phyloP scores from a whole-genome alignment of 2,113 vertebrate species.

The Dasypus novemcinctus region DNA sequence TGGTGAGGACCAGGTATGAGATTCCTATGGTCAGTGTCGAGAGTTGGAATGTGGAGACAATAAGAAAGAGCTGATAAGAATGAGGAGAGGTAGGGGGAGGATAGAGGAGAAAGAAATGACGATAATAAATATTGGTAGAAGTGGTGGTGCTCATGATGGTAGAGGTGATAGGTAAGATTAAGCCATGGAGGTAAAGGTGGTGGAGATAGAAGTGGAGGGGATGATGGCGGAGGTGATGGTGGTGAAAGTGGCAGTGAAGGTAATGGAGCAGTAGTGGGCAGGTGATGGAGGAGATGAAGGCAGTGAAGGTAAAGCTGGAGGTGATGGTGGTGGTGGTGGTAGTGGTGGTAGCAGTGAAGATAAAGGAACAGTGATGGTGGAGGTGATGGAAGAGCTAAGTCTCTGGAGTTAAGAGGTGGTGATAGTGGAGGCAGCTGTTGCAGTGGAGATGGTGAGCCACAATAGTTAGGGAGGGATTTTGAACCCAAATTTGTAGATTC shows the following conservation, averaged over 20 bases:
- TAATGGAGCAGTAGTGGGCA: too few relatives aligned
- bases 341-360: background rate
- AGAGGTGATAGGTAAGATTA: rapidly evolving
- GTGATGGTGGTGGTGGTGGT: background rate
- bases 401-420: background rate
- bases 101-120: background rate
- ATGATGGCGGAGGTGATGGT: background rate
- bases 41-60: background rate
- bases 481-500: background rate
- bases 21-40: background rate
- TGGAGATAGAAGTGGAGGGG: background rate
- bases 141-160: background rate
- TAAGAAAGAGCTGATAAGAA: background rate
- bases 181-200: background rate
- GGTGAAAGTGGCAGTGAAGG: background rate
- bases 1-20: background rate
- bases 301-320: background rate
- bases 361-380: background rate
- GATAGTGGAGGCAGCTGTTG: background rate
- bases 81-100: background rate
- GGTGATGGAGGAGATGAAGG: background rate
- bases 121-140: background rate
- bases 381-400: background rate
- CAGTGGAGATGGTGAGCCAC: background rate
- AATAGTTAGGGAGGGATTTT: background rate